These are phyloP conservation scores for Hemistola chrysoprasaria DNA, from an alignment of 2,888 invertebrate genomes.

Conservation along the genomic window DNA sequence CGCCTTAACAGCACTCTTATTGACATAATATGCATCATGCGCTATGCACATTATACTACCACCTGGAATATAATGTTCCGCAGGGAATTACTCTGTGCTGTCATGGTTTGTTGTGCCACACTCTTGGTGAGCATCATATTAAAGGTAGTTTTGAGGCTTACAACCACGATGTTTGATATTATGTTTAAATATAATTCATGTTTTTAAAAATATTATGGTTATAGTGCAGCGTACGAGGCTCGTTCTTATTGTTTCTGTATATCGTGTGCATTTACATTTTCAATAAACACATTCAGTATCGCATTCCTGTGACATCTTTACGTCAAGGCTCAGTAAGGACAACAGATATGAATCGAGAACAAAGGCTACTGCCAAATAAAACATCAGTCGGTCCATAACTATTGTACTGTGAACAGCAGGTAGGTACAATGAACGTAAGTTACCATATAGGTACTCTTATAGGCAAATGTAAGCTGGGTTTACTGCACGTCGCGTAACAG, in stretches of 20 bases:
- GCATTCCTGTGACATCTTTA: constrained; percentile 41
- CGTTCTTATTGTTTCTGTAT: constrained; percentile 46
- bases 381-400: constrained; percentile 12
- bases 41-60: too few species aligned
- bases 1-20: constrained; percentile 9
- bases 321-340: constrained; percentile 39
- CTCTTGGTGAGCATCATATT: too few species aligned
- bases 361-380: constrained; percentile 20
- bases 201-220: constrained; percentile 44
- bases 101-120: too few species aligned
- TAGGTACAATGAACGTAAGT: too few species aligned
- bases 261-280: constrained; percentile 40
- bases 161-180: too few species aligned
- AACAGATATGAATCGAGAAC: constrained; percentile 34
- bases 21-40: constrained; percentile 20
- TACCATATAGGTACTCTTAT: neutral
- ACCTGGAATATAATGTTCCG: constrained; percentile 3
- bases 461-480: constrained; percentile 4
- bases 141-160: too few species aligned
- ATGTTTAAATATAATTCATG: too few species aligned
- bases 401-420: too few species aligned
- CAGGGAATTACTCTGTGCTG: too few species aligned
- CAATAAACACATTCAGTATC: constrained; percentile 48
- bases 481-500: constrained; percentile 7
- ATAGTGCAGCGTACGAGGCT: constrained; percentile 25